A percentile compares a stretch with the other conserved stretches of the same genome.
Conservation (phyloP, 2,888 invertebrate genomes). For the Muschampia plurimacula region DNA sequence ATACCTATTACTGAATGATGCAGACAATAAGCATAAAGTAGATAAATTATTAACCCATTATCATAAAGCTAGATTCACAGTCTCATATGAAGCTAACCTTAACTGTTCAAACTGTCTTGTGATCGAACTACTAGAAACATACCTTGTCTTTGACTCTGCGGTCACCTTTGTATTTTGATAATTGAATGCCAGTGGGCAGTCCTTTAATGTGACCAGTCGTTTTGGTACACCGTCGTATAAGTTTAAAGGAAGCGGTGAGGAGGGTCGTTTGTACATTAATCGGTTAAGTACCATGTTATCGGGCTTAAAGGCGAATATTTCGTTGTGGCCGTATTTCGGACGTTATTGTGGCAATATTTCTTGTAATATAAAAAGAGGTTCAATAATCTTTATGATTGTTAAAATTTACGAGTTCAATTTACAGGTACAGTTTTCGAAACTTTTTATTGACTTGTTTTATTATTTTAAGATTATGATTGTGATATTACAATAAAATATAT, state of each 20-base stretch:
- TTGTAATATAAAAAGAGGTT: not conserved
- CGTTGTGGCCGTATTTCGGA: constrained; percentile 16
- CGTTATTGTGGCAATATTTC: not conserved
- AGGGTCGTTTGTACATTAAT: constrained; percentile 39
- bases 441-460: not conserved
- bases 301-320: constrained; percentile 33
- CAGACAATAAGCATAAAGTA: too few relatives aligned
- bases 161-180: constrained; percentile 56
- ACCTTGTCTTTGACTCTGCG: constrained; percentile 38
- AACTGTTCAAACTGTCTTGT: too few relatives aligned
- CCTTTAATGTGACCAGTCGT: constrained; percentile 46
- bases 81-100: too few relatives aligned
- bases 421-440: not conserved
- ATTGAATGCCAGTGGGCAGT: constrained; percentile 51
- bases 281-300: constrained; percentile 28
- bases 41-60: too few relatives aligned
- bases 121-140: not conserved
- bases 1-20: too few relatives aligned
- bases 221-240: constrained; percentile 35
- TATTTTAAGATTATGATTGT: too few relatives aligned
- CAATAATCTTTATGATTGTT: constrained; percentile 4
- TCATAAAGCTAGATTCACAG: too few relatives aligned
- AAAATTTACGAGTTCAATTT: not conserved
- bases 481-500: too few relatives aligned
- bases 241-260: constrained; percentile 43